Evolutionary conservation across 1,140 invertebrate genomes (phyloP).

Genomic region (Anadara kagoshimensis): DNA sequence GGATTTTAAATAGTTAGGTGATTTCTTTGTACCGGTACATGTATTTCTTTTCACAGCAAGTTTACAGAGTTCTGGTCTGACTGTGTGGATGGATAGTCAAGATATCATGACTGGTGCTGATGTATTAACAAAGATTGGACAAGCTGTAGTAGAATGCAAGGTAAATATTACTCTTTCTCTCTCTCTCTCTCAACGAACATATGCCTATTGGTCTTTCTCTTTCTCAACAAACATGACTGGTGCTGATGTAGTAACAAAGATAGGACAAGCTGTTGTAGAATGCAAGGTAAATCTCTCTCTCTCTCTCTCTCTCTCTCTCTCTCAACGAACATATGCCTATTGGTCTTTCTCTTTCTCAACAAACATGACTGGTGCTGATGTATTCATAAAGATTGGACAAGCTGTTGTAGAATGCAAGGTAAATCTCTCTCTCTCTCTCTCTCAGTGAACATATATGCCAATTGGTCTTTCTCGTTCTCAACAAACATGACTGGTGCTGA

Average conservation of each 20-base stretch:
- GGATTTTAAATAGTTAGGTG: neutral
- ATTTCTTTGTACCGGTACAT: neutral
- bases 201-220: constrained; percentile 40
- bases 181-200: constrained; percentile 29
- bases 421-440: no score
- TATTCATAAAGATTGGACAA: no score
- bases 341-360: neutral
- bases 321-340: neutral
- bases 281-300: no score
- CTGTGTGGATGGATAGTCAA: constrained; percentile 44
- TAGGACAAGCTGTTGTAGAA: no score
- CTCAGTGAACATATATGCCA: no score
- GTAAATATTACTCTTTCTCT: neutral
- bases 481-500: no score
- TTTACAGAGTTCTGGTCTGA: constrained; percentile 27
- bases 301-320: no score
- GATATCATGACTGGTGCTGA: constrained; percentile 35
- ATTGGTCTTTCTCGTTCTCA: no score
- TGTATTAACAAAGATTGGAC: constrained; percentile 48
- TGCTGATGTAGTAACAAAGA: no score
- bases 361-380: no score
- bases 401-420: no score
- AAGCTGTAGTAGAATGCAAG: constrained; percentile 49
- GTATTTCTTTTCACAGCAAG: constrained; percentile 20
- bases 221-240: no score